Percentiles rank a stretch among this genome's conserved stretches.
Conservation (phyloP, 2,113 vertebrate genomes). For the Xenopus laevis region DNA sequence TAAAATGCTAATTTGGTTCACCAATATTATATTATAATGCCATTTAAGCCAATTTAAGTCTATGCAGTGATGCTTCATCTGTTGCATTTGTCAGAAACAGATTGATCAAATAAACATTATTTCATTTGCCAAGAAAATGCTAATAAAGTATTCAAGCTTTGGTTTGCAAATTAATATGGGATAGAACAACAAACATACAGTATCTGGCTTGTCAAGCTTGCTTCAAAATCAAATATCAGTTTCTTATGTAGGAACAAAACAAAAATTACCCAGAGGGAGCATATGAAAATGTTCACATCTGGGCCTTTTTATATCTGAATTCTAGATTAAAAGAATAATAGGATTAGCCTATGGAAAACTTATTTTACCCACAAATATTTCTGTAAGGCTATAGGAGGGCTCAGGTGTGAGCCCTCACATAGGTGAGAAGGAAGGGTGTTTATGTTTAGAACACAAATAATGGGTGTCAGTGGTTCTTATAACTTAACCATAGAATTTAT, state of each 20-base stretch:
- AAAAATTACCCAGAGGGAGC: conserved; percentile 1
- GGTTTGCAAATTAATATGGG: neutral
- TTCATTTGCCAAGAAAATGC: conserved; percentile 53
- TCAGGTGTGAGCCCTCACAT: too few relatives aligned
- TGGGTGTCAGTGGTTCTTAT: too few relatives aligned
- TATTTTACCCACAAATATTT: neutral
- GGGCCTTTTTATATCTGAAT: neutral
- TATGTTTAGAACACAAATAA: too few relatives aligned
- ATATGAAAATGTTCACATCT: neutral
- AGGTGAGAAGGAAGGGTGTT: too few relatives aligned
- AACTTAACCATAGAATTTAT: too few relatives aligned
- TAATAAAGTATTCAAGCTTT: conserved; percentile 27
- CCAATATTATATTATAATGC: conserved; percentile 62
- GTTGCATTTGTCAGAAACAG: conserved; percentile 61
- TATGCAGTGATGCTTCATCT: conserved; percentile 60
- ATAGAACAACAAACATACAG: neutral
- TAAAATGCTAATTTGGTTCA: conserved; percentile 57
- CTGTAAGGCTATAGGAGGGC: too few relatives aligned
- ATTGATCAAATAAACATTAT: conserved; percentile 59
- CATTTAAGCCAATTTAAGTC: conserved; percentile 65
- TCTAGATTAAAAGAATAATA: neutral
- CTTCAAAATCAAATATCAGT: too few relatives aligned
- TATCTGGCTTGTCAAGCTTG: neutral
- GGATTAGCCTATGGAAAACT: neutral
- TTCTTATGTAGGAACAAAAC: too few relatives aligned